phyloP scores from a whole-genome alignment of 2,113 vertebrate species.

The Aix galericulata region DNA sequence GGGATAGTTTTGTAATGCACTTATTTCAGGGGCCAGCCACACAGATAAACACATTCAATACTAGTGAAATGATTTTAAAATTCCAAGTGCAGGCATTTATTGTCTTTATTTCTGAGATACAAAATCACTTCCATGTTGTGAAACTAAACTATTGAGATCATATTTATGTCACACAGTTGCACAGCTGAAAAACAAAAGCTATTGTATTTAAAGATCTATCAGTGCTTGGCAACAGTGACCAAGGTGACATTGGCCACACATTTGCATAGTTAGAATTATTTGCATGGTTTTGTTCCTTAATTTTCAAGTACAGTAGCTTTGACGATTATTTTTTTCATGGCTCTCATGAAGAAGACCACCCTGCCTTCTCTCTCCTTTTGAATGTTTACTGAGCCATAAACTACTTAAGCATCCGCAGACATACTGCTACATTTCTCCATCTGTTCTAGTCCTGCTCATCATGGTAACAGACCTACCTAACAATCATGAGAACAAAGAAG shows the following conservation, averaged over 20 bases:
- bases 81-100: not conserved
- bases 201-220: not conserved
- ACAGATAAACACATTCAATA: not conserved
- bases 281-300: not conserved
- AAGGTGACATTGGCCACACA: not conserved
- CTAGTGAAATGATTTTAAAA: not conserved
- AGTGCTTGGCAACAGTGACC: not conserved
- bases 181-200: not conserved
- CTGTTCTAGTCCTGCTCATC: not conserved
- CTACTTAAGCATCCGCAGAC: not conserved
- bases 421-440: not conserved
- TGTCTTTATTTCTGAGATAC: not conserved
- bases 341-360: not conserved
- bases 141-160: not conserved
- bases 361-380: not conserved
- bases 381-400: not conserved
- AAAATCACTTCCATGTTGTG: not conserved
- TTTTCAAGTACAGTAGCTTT: not conserved
- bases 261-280: not conserved
- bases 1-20: fast-evolving
- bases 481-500: not conserved
- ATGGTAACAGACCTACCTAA: not conserved
- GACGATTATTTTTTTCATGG: not conserved
- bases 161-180: fast-evolving
- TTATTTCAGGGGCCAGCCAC: not conserved